Base-by-base conservation (phyloP, 53 echinoderm and acorn worm genomes). In the Astropecten irregularis region DNA sequence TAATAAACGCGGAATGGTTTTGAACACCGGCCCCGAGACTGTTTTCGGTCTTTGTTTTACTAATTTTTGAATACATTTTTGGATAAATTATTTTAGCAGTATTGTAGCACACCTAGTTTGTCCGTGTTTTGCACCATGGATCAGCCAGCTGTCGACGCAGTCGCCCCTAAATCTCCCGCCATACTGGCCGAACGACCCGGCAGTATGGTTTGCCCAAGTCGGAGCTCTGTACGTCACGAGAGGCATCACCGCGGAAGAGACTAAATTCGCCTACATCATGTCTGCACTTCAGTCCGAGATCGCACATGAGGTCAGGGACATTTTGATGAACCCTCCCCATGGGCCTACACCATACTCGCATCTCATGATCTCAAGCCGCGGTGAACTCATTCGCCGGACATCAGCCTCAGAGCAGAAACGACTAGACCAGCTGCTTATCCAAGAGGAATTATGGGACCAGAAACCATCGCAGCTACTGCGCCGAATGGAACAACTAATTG, bases 401-500 rank as follows among this genome's bases (percentile, higher is more conserved):
- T n/a, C n/a, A n/a, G n/a, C n/a, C n/a, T n/a, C n/a, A n/a, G 48
- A 83, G n/a, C 69, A 83, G n/a, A 68, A 68, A 20, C 21, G 16
- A 26, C 27, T 83, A 10, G 69, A 69, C 6, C 69, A 83, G 38
- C 39, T 83, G n/a, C 21, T 83, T 9, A 83, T 69, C 47, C 33
- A 29, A 2, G 72, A 88, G 53, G 72, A 90, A 32, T 61, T 90
- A 3, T 81, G 83, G 9, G 86, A 86, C 49, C 23, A 35, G 13
- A 86, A 64, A 21, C 77, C 76, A 2, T 66, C 77, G 2, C 55
- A 86, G 19, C 77, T 77, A 4, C 31, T 66, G 16, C 49, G 67
- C n/a, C 21, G 66, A 29, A 86, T 86, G 77, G 50, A 21, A 33
- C 77, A 86, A 64, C 9, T 66, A 11, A 52, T 77, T 1, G 86